Conservation (phyloP, 2,797 vertebrate genomes). For the Squalus acanthias region DNA sequence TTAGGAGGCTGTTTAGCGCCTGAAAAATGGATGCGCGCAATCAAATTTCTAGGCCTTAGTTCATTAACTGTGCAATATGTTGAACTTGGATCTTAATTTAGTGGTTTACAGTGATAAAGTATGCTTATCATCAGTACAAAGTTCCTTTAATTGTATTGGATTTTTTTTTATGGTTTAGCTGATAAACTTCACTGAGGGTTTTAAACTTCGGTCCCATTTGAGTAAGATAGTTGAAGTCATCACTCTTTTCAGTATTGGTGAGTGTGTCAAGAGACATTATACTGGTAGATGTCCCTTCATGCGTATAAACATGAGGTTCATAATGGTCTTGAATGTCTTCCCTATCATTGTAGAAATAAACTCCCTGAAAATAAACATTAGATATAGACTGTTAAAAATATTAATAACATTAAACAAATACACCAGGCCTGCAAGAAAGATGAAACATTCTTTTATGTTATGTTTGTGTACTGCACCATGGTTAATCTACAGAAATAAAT, state of each 20-base stretch:
- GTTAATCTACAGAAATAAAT: not conserved
- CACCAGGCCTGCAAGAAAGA: not conserved
- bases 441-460: not conserved
- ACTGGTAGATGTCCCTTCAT: conserved; percentile 57
- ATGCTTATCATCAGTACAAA: not conserved
- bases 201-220: conserved; percentile 60
- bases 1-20: not conserved
- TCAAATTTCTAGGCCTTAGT: not conserved
- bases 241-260: conserved; percentile 41
- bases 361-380: conserved; percentile 52
- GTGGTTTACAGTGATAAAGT: not conserved
- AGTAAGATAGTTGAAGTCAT: conserved; percentile 54
- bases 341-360: conserved; percentile 34
- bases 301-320: conserved; percentile 47
- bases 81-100: not conserved
- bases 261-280: conserved; percentile 53
- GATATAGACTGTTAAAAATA: conserved; percentile 22
- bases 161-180: conserved; percentile 40
- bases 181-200: conserved; percentile 50
- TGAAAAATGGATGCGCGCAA: not conserved
- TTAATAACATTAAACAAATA: not conserved
- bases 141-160: not conserved
- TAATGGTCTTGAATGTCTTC: conserved; percentile 1
- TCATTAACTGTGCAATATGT: not conserved
- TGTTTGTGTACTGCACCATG: not conserved